These are phyloP conservation scores for Cosmia pyralina DNA, from an alignment of 2,888 invertebrate genomes.

Conservation along the genomic window DNA sequence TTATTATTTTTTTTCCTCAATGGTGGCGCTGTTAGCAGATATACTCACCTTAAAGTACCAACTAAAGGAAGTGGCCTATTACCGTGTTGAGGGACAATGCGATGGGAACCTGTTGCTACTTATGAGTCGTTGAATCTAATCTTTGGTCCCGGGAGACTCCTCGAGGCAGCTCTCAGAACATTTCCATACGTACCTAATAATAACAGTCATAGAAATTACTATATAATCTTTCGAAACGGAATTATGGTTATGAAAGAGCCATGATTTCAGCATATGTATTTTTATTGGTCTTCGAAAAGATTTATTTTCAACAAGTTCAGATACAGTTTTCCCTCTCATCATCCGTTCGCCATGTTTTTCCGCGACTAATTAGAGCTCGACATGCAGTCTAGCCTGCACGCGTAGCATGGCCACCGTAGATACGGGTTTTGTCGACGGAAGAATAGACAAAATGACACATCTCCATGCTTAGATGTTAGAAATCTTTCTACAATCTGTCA, in stretches of 20 bases:
- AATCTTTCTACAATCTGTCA: no score
- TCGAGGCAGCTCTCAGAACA: constrained; percentile 5
- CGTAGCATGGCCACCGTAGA: no score
- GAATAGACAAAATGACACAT: no score
- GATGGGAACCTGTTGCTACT: constrained; percentile 14
- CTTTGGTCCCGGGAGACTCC: constrained; percentile 37
- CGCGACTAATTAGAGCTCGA: no score
- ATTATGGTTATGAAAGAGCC: no score
- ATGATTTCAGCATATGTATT: no score
- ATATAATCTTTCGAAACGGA: neutral
- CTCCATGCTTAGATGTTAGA: no score
- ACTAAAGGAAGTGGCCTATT: constrained; percentile 44
- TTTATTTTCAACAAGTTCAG: neutral
- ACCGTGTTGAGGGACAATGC: constrained; percentile 37
- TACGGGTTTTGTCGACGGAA: no score
- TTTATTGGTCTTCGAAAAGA: neutral
- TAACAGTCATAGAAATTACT: neutral
- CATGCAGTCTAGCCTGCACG: no score
- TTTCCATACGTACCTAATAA: constrained; percentile 4
- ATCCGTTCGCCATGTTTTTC: neutral
- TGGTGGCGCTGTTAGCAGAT: no score
- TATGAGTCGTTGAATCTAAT: constrained; percentile 28
- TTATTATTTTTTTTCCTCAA: no score
- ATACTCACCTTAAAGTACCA: neutral
- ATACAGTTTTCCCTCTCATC: neutral